phyloP scores from a whole-genome alignment of 2,797 vertebrate species.

The Sebastes umbrosus region DNA sequence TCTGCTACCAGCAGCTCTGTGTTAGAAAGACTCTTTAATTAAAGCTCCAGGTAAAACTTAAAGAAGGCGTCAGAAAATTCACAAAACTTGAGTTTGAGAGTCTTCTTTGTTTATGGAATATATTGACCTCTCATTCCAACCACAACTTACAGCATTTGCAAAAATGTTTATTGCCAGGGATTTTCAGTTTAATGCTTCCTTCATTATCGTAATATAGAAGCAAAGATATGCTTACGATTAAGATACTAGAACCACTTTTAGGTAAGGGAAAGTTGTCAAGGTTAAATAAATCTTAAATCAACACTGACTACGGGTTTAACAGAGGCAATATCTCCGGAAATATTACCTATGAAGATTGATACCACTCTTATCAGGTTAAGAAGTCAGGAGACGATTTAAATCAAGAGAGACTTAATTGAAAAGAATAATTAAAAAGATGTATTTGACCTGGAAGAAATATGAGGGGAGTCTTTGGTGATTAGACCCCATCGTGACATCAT shows the following conservation, averaged over 20 bases:
- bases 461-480: not conserved
- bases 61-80: not conserved
- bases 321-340: rapidly evolving
- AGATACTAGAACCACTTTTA: not conserved
- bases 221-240: not conserved
- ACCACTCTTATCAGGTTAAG: not conserved
- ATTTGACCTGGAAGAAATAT: not conserved
- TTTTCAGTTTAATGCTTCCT: not conserved
- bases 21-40: not conserved
- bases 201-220: not conserved
- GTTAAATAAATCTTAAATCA: not conserved
- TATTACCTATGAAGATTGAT: not conserved
- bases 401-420: not conserved
- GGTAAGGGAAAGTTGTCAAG: not conserved
- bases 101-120: not conserved
- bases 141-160: not conserved
- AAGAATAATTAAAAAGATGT: not conserved
- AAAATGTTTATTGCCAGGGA: not conserved
- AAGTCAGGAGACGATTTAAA: not conserved
- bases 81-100: not conserved
- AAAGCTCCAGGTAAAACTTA: not conserved
- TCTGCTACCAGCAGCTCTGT: not conserved
- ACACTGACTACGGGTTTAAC: not conserved
- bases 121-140: too few species aligned
- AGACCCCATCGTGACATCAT: not conserved